Conservation (phyloP, 2,797 vertebrate genomes). For the Aulostomus chinensis region DNA sequence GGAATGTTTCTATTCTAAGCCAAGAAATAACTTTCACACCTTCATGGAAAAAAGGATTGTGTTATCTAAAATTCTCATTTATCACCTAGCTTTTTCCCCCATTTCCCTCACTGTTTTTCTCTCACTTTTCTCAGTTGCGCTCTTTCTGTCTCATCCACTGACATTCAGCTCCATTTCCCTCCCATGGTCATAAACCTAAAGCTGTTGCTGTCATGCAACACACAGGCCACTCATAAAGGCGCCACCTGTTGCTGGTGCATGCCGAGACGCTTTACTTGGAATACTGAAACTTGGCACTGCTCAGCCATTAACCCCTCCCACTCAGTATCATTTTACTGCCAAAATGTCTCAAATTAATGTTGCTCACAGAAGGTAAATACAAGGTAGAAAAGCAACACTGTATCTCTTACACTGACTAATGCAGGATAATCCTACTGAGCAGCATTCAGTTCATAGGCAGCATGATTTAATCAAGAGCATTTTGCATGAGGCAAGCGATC, state of each 20-base stretch:
- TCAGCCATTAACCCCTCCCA: conserved; percentile 34
- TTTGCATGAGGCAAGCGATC: no score
- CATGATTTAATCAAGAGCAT: no score
- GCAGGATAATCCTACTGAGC: no score
- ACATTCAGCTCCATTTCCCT: conserved; percentile 29
- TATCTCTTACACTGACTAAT: background rate
- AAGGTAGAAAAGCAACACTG: no score
- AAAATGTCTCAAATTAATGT: conserved; percentile 48
- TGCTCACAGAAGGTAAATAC: conserved; percentile 30
- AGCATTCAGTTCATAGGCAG: no score
- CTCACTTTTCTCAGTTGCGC: background rate
- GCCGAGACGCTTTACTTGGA: conserved; percentile 59
- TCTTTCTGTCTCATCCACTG: conserved; percentile 13
- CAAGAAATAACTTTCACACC: conserved; percentile 13
- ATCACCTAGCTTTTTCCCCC: conserved; percentile 7
- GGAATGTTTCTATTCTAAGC: conserved; percentile 68
- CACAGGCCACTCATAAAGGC: conserved; percentile 51
- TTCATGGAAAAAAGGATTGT: conserved; percentile 13
- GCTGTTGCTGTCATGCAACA: conserved; percentile 52
- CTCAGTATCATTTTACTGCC: conserved; percentile 43
- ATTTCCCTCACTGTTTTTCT: conserved; percentile 19
- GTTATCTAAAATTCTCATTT: no score
- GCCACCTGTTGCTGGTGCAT: conserved; percentile 73
- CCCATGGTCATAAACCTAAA: conserved; percentile 41
- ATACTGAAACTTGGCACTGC: conserved; percentile 64